Evolutionary conservation across 2,113 vertebrate species (phyloP).

Genomic region (Muntiacus muntjak): DNA sequence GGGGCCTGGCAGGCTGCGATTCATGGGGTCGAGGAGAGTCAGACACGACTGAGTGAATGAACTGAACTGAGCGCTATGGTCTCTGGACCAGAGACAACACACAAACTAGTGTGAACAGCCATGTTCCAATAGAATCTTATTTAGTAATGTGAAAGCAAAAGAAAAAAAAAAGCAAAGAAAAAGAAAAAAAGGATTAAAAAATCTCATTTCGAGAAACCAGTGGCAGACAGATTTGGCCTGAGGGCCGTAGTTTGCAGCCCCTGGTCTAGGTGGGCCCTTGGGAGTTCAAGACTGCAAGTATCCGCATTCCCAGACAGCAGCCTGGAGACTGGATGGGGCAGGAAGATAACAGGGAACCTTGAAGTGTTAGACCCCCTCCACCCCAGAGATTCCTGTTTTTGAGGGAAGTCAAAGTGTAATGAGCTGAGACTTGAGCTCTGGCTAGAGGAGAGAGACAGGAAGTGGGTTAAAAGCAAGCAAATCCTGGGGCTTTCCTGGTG

Average conservation of each 20-base stretch:
- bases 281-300: background rate
- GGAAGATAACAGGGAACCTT: background rate
- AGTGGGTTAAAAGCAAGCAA: background rate
- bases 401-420: background rate
- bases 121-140: background rate
- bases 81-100: background rate
- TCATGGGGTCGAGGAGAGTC: too few relatives aligned
- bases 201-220: background rate
- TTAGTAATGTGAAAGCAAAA: background rate
- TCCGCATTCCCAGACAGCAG: background rate
- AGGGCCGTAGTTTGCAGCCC: background rate
- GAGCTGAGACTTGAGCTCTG: background rate
- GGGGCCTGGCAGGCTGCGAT: too few relatives aligned
- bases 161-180: background rate
- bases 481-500: background rate
- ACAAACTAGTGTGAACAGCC: background rate
- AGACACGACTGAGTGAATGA: too few relatives aligned
- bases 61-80: too few relatives aligned
- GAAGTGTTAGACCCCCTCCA: rapidly evolving
- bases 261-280: background rate
- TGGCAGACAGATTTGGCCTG: background rate
- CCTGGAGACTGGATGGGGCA: background rate
- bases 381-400: background rate
- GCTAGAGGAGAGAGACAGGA: background rate
- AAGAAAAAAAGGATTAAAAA: background rate